Percentiles rank a stretch among this genome's conserved stretches.
phyloP scores from a whole-genome alignment of 2,113 vertebrate species.

The Atlantisia rogersi region DNA sequence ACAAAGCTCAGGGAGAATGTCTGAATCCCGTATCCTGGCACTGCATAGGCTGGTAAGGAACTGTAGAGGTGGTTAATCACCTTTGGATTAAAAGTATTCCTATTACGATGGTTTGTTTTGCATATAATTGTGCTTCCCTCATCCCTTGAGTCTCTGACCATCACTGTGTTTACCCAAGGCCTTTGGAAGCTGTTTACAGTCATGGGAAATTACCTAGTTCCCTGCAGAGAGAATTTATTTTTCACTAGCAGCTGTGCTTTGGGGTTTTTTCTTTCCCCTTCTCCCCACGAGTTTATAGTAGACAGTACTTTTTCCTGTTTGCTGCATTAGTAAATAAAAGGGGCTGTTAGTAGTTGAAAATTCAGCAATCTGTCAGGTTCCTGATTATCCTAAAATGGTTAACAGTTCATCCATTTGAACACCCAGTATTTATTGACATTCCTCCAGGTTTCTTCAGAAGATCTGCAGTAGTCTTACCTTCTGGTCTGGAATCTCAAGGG shows the following conservation, averaged over 20 bases:
- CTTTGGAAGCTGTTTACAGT: background rate
- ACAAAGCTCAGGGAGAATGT: background rate
- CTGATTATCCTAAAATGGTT: background rate
- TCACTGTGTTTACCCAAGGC: background rate
- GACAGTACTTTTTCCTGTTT: background rate
- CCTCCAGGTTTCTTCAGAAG: background rate
- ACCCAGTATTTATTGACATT: background rate
- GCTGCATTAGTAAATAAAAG: background rate
- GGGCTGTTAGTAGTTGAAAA: background rate
- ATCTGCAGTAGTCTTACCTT: background rate
- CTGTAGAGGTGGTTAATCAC: background rate
- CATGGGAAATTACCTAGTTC: background rate
- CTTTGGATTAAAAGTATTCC: background rate
- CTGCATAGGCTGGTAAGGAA: background rate
- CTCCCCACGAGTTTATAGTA: background rate
- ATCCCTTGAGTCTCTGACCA: background rate
- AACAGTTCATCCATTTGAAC: background rate
- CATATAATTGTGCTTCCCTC: background rate
- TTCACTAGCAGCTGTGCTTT: background rate
- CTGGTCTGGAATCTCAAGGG: background rate
- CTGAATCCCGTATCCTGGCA: background rate
- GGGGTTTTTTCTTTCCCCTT: rapidly evolving
- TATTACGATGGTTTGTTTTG: background rate
- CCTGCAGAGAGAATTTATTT: background rate
- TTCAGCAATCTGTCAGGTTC: background rate